These are phyloP conservation scores for Ctena decussata DNA, from an alignment of 2,888 invertebrate genomes.

Conservation along the genomic window DNA sequence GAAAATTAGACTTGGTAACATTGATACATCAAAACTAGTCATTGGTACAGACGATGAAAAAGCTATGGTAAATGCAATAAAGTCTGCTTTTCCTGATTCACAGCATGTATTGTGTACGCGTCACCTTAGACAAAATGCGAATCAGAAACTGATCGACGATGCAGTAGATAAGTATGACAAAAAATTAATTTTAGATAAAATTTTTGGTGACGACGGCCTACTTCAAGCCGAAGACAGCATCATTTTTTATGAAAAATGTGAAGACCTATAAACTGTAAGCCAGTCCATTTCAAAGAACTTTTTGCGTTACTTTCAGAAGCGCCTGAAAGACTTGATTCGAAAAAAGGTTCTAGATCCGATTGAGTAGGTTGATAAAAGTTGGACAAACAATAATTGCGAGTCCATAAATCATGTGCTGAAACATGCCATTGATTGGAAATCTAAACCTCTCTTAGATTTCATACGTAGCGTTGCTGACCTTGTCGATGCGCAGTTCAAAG, in stretches of 20 bases:
- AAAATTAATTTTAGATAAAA: slow-evolving; percentile 5
- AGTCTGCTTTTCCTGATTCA: slow-evolving; percentile 36
- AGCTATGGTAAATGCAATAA: slow-evolving; percentile 37
- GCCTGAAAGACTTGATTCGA: slow-evolving; percentile 14
- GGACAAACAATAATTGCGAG: background rate
- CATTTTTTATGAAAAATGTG: slow-evolving; percentile 42
- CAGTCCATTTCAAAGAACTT: slow-evolving; percentile 8
- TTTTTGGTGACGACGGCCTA: slow-evolving; percentile 40
- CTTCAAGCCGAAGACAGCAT: slow-evolving; percentile 23
- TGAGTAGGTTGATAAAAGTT: background rate
- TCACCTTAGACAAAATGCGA: slow-evolving; percentile 38
- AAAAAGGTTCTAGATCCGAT: slow-evolving; percentile 23
- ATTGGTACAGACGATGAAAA: slow-evolving; percentile 48
- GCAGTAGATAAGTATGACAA: background rate
- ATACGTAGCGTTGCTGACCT: background rate
- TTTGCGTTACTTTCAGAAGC: slow-evolving; percentile 22
- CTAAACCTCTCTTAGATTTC: background rate
- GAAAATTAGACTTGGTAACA: slow-evolving; percentile 20
- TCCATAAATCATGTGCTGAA: background rate
- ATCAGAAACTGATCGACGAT: slow-evolving; percentile 37
- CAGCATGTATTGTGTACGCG: slow-evolving; percentile 46
- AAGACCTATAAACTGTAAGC: slow-evolving; percentile 21
- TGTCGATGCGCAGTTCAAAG: background rate
- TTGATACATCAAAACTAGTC: slow-evolving; percentile 16
- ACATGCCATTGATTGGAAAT: background rate